Evolutionary conservation across 2,113 vertebrate genomes (phyloP).

Genomic region (Ibidorhyncha struthersii): DNA sequence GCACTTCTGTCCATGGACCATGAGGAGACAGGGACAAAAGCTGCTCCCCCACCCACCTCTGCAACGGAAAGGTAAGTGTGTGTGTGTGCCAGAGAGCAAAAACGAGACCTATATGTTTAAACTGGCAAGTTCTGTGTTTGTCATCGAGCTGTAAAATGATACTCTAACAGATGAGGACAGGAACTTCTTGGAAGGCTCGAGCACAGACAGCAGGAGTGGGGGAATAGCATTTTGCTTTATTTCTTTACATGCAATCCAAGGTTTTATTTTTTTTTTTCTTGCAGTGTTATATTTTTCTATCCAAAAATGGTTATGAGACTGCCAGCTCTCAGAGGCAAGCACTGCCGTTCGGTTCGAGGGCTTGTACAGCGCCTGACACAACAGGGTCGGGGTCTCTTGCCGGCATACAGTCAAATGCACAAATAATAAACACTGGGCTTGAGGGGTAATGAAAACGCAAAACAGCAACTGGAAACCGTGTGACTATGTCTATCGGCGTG

Average conservation of each 20-base stretch:
- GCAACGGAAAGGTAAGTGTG: fast-evolving
- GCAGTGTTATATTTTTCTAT: slow-evolving; percentile 34
- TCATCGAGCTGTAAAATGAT: slow-evolving; percentile 59
- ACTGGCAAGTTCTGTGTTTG: slow-evolving; percentile 62
- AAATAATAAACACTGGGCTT: not conserved
- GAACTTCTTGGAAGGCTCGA: slow-evolving; percentile 62
- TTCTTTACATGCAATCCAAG: slow-evolving; percentile 63
- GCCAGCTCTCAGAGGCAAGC: slow-evolving; percentile 10
- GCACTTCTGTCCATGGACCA: not conserved
- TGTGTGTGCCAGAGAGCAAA: not conserved
- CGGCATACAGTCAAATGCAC: not conserved
- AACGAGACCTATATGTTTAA: slow-evolving; percentile 45
- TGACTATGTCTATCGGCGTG: not conserved
- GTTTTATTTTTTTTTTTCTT: not conserved
- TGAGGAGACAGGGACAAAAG: fast-evolving
- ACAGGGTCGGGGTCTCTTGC: not conserved
- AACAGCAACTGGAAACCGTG: fast-evolving
- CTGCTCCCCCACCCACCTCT: not conserved
- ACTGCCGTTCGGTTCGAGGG: not conserved
- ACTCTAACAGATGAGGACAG: slow-evolving; percentile 61
- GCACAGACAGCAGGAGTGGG: slow-evolving; percentile 61
- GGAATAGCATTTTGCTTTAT: slow-evolving; percentile 61
- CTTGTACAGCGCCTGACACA: not conserved
- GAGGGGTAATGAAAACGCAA: not conserved
- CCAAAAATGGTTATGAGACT: slow-evolving; percentile 46